Evolutionary conservation across 2,113 vertebrate species (phyloP), one percentile per base, ranked within the genome.

Genomic region (Acrocephalus kingi): DNA sequence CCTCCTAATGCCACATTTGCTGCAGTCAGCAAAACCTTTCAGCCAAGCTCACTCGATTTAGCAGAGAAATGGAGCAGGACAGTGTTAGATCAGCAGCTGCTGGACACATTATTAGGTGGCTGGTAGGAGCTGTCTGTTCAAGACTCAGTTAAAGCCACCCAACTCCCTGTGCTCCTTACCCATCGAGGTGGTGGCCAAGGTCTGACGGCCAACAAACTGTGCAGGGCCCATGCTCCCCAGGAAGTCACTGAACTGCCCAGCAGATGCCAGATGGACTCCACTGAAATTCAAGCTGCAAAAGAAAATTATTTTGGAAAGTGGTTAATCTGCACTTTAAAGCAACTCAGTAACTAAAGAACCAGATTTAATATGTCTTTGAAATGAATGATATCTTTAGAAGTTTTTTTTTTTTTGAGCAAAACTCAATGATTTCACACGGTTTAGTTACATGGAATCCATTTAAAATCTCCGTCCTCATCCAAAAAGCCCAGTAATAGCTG

Each of bases 221-320:
- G 99, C 99, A 3, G 99, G 99, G 33, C 99, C 99, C 99, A 99
- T 99, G 91, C 99, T 99, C 27, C 99, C 99, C 93, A 99, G 97
- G 97, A 99, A 99, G 96, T 99, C 99, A 86, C 99, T 99, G 81
- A 99, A 99, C 97, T 99, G 99, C 39, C 99, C 98, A 28, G 99
- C 98, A 3, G 99, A 99, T 6, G 99, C 99, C 97, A 99, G 96
- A 96, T 99, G 99, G 97, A 99, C 98, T 68, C 99, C 99, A 56
- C 99, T 99, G 97, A 99, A 99, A 98, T 99, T 99, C 85, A 99
- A 98, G 97, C 99, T 99, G 97, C 25, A 97, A 95, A 90, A 95
- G 28, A 93, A 93, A 96, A 76, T 61, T 43, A 73, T 93, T 94
- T 92, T 72, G 49, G 67, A 59, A 74, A 84, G 51, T 49, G 11